Evolutionary conservation across 1,140 invertebrate genomes (phyloP).

Genomic region (Drosophila quadrilineata): DNA sequence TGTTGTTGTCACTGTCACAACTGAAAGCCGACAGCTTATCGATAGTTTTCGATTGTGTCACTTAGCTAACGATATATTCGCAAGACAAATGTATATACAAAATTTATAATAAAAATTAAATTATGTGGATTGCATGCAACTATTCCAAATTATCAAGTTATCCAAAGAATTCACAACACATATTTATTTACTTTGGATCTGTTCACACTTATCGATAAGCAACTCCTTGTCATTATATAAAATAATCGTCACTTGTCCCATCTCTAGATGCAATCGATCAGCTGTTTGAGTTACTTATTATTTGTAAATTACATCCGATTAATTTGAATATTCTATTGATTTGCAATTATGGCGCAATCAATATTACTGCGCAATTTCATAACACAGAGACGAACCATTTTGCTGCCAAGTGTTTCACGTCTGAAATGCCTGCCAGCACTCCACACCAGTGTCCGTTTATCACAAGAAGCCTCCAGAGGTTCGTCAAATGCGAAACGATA

Average conservation of each 20-base stretch:
- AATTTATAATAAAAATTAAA: no score
- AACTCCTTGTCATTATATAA: constrained; percentile 2
- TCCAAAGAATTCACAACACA: not conserved
- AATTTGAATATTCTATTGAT: no score
- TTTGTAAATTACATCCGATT: constrained; percentile 2
- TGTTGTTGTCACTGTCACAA: constrained; percentile 36
- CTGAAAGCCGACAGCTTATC: constrained; percentile 2
- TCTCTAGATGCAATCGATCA: constrained; percentile 25
- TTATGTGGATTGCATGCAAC: no score
- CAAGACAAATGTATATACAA: no score
- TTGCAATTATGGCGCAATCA: constrained; percentile 47
- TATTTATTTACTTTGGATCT: no score
- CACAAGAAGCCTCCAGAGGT: constrained; percentile 44
- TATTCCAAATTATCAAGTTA: no score
- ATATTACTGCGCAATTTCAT: constrained; percentile 55
- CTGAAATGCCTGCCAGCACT: constrained; percentile 45
- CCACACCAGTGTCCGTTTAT: constrained; percentile 20
- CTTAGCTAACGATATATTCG: not conserved
- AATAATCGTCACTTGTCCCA: constrained; percentile 3
- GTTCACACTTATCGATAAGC: not conserved
- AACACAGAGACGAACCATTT: constrained; percentile 35
- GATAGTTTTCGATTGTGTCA: not conserved
- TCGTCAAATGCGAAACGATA: not conserved
- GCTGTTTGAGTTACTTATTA: constrained; percentile 47
- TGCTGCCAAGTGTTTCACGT: constrained; percentile 9